Evolutionary conservation across 92 coral and sea anemone species (phyloP).

Genomic region (Phenganax stokvisi): DNA sequence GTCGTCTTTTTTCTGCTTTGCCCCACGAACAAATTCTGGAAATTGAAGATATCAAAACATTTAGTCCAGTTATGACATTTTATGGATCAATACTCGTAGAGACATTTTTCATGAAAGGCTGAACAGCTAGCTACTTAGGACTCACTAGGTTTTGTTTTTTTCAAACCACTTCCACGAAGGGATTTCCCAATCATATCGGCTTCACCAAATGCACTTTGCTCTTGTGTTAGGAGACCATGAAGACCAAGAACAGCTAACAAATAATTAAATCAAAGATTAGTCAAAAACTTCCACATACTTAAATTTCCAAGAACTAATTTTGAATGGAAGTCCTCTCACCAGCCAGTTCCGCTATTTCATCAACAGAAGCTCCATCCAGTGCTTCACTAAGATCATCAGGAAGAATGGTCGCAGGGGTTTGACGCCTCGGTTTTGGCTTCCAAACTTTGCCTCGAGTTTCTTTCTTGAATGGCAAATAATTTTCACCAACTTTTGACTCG

Average conservation of each 20-base stretch:
- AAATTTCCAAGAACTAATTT: neutral
- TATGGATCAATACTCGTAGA: neutral
- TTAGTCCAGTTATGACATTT: neutral
- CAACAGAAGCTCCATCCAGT: slow-evolving; percentile 87
- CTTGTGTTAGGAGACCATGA: slow-evolving; percentile 79
- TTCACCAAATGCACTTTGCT: slow-evolving; percentile 79
- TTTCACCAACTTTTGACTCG: slow-evolving; percentile 62
- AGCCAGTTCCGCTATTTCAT: slow-evolving; percentile 85
- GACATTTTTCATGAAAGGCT: neutral
- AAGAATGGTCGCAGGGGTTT: slow-evolving; percentile 58
- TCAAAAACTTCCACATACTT: neutral
- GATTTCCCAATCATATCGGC: slow-evolving; percentile 66
- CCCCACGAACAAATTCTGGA: slow-evolving; percentile 70
- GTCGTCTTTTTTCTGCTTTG: slow-evolving; percentile 66
- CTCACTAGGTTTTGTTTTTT: slow-evolving; percentile 86
- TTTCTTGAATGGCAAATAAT: slow-evolving; percentile 85
- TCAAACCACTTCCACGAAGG: slow-evolving; percentile 81
- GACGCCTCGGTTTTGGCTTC: slow-evolving; percentile 50
- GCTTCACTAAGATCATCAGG: slow-evolving; percentile 91
- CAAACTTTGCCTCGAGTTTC: slow-evolving; percentile 88
- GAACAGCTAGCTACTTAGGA: neutral
- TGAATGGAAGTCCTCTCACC: slow-evolving; percentile 40
- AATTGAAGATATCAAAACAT: neutral
- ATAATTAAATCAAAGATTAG: neutral
- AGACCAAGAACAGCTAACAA: slow-evolving; percentile 78